Base-by-base conservation (phyloP, 2,113 vertebrate species). In the Cyprinodon tularosa region DNA sequence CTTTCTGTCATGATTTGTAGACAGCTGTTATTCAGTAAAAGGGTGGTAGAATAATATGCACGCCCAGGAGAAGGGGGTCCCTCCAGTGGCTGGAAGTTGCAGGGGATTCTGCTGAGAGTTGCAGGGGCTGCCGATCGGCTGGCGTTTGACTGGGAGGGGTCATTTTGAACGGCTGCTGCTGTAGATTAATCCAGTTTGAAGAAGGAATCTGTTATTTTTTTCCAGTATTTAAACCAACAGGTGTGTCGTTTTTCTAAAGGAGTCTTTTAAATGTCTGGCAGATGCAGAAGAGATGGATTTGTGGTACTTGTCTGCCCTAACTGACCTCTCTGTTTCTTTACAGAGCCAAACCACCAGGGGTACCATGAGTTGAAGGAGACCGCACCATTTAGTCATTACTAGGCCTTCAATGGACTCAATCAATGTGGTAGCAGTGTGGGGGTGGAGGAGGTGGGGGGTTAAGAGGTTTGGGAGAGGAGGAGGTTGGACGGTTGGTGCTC, bases 281-380 rank as follows among this genome's bases (percentile, higher is more conserved):
- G 80, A 68, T 68, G 82, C 61, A 64, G 69, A 80, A 72, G 81
- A 89, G 72, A 83, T 76, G 62, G 84, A 86, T 81, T 10, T 84
- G 82, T 92, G 82, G 82, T 89, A 80, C 79, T 90, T 85, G 74
- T 73, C 62, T 85, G 72, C 83, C 86, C 93, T 95, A 95, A 95
- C 92, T 85, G 81, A 82, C 88, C 92, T 94, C 90, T 95, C 90
- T 93, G 91, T 95, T 80, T 95, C 80, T 94, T 93, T 84, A 90
- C 94, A 95, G 94, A 95, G 92, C 92, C 91, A 90, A 94, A 94
- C 91, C 94, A 92, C 90, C 94, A 93, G 88, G 94, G 94, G 70
- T 95, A 95, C 94, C 94, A 94, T 94, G 94, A 95, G 91, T 92
- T 95, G 94, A 94, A 95, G 94, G 94, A 95, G 93, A 92, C 93